Evolutionary conservation across 1,140 invertebrate genomes (phyloP), one percentile per base, ranked within the genome.

Genomic region (Microplitis mediator): DNA sequence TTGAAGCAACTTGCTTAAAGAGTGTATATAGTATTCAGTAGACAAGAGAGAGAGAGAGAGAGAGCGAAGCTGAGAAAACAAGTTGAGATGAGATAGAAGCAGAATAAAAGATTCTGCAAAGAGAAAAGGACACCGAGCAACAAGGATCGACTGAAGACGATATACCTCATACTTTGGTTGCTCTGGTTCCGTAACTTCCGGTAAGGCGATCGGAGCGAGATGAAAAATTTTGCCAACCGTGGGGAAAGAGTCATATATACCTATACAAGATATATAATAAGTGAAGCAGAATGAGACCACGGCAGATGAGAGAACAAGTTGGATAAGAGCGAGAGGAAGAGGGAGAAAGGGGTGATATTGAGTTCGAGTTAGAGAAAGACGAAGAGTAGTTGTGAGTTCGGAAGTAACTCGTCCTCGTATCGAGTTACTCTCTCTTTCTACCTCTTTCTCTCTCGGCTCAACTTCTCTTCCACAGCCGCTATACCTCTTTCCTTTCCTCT

Each of bases 351-450:
- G 52, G 5, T 54, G 52, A 14, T 54, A 23, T 14, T 14, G 52
- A 54, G 52, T 14, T n/a, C n/a, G 9, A 54, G 56, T 58, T 58
- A 16, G 56, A 58, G 56, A 58, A 58, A 58, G 51, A 54, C 16
- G 51, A 3, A 14, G 56, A 23, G 16, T 16, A 31, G 23, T 45
- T 45, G 39, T 6, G 14, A 58, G 56, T 58, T 58, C 4, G 16
- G 60, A 35, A 62, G 35, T 62, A 62, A 62, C 60, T 31, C 35
- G 32, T 62, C 32, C 60, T 62, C 36, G 36, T 65, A 65, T 65
- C 63, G 66, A 74, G 72, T 74, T 74, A 73, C 72, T 70, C 39
- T 52, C 61, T 14, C 50, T 64, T 62, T 45, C 4, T 34, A 9
- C 8, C 14, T 35, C 23, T 23, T 23, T 23, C 23, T 23, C 23